A percentile compares a stretch with the other conserved stretches of the same genome.
Conservation (phyloP, 2,797 vertebrate species). For the Darevskia nairensis region DNA sequence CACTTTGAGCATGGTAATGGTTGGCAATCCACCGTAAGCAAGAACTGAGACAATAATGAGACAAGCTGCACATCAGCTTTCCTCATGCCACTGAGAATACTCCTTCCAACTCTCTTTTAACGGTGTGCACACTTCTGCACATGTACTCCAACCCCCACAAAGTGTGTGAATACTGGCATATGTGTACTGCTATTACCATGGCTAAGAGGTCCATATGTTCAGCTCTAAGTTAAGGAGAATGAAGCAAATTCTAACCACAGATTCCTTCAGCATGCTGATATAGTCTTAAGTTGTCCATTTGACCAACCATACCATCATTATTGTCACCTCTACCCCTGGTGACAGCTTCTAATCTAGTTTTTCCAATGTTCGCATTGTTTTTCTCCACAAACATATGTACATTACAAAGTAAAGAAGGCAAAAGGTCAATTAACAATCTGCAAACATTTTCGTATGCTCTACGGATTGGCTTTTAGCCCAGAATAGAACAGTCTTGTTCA, state of each 20-base stretch:
- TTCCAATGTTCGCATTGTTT: background rate
- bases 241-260: background rate
- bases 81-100: background rate
- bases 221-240: background rate
- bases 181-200: background rate
- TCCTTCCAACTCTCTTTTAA: background rate
- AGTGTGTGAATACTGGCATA: background rate
- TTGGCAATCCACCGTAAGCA: background rate
- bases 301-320: background rate
- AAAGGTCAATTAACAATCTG: conserved; percentile 33
- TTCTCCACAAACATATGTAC: background rate
- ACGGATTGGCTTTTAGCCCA: background rate
- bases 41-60: background rate
- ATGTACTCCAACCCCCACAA: background rate
- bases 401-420: conserved; percentile 25
- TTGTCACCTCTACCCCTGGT: too few relatives aligned
- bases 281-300: background rate
- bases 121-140: background rate
- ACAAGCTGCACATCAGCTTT: background rate
- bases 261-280: background rate
- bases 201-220: background rate
- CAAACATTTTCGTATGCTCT: background rate
- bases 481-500: background rate
- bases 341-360: background rate
- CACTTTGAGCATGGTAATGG: background rate